Base-by-base conservation (phyloP, 2,888 invertebrate genomes). In the Pristionchus maxplancki region DNA sequence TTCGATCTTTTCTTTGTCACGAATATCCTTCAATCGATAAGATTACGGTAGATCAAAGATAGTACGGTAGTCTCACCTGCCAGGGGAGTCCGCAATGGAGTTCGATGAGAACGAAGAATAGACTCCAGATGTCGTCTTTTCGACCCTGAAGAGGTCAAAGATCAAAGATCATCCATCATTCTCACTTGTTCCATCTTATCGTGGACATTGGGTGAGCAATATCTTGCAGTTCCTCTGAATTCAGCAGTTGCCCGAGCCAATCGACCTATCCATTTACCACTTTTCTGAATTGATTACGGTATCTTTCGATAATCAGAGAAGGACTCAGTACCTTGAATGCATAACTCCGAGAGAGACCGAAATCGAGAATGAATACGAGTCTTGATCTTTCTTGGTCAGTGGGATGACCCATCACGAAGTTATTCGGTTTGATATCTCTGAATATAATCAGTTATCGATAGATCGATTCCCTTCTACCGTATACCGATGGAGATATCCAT, bases 161-260 rank as follows among this genome's bases (percentile, higher is more conserved):
- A 81, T 62, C n/a, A 84, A 84, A 58, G 62, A 84, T 84, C 64
- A 84, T 62, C 24, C 62, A 40, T 62, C 37, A 58, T 3, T 31
- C 48, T 85, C 20, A 89, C 93, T 86, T 94, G 93, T 88, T 94
- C 94, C 74, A 86, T 88, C 3, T 89, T 86, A 28, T 89, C 31
- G 83, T 93, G 92, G 64, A 94, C 93, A 67, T 90, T 91, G 13
- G 92, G 91, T 20, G 93, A 91, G 17, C 91, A 91, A 90, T 93
- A 94, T 67, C 93, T 91, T 24, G 91, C 90, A 4, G 93, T 93
- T 78, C 93, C 93, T 40, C 93, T 92, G 88, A 93, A 93, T 78
- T 93, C 93, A 74, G 91, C 92, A 9, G 89, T 89, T 20, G 90
- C 90, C 24, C 93, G 91, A n/a, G 93, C 93, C 50, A 89, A 81